Base-by-base conservation (phyloP, 53 echinoderm and acorn worm genomes). In the Crossaster papposus region DNA sequence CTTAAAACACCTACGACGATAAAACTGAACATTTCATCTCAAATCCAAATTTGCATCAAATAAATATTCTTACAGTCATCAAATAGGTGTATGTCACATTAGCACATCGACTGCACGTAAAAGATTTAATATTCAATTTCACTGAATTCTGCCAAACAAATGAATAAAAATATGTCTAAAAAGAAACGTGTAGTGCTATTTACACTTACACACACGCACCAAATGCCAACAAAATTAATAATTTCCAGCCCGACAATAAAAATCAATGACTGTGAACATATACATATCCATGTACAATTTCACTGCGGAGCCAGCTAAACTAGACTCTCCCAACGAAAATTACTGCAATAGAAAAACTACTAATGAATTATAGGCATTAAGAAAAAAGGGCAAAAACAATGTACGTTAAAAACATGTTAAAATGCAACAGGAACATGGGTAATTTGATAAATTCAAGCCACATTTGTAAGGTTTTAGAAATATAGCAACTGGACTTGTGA, bases 211-310 rank as follows among this genome's bases (percentile, higher is more conserved):
- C 4, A 74, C 3, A 36, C 15, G 34, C 13, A 74, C 28, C n/a
- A 79, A 51, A 50, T 52, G 13, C 51, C 50, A 51, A 18, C 17
- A n/a, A 52, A 79, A 79, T 79, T 79, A 79, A 79, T 79, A 30
- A 79, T 52, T 51, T 52, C 79, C 24, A 23, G 79, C 51, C 9
- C 50, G 12, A 23, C 22, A 51, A 79, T 24, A 50, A 50, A 54
- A 80, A 80, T 80, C 58, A 80, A 80, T 80, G 55, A 54, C 44
- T 10, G 58, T 30, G 55, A 55, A 14, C 55, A 29, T 2, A 80
- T 11, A 30, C 32, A 2, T 51, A 26, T 20, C 80, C 55, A 58
- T 55, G 58, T 80, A 31, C 58, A 80, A 51, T 23, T 29, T 50
- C 1, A 18, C 11, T 23, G 34, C 50, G 51, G 52, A 26, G 52